Percentiles rank a stretch among this genome's conserved stretches.
phyloP scores from a whole-genome alignment of 1,140 invertebrate species.

The Globodera rostochiensis region DNA sequence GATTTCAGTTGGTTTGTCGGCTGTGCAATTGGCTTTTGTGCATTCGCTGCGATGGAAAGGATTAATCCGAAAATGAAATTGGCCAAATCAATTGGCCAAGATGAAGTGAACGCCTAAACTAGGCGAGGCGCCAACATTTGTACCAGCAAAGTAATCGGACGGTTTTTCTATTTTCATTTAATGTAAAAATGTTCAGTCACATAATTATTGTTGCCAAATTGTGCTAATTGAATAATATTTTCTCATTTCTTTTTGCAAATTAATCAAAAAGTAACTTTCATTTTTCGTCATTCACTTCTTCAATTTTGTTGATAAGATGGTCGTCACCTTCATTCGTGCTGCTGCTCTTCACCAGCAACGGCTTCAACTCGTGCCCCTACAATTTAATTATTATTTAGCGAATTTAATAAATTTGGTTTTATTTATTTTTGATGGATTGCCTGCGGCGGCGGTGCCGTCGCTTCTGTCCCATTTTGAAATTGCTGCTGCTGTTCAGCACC shows the following conservation, averaged over 20 bases:
- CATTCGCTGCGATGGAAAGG: background rate
- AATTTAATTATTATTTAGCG: background rate
- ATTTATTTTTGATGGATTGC: background rate
- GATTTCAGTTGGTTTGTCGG: background rate
- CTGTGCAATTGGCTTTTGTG: background rate
- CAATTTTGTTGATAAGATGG: background rate
- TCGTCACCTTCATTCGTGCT: background rate
- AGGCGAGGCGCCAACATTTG: too few species aligned
- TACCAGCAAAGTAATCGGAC: too few species aligned
- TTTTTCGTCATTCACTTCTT: background rate
- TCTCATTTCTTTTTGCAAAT: too few species aligned
- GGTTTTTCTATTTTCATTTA: too few species aligned
- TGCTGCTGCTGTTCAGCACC: background rate
- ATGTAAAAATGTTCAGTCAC: too few species aligned
- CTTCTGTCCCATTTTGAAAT: background rate
- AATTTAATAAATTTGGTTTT: background rate
- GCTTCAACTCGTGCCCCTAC: background rate
- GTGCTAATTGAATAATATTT: too few species aligned
- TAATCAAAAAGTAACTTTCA: background rate
- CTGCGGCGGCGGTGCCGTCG: background rate
- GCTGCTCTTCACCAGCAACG: background rate
- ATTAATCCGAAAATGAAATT: background rate
- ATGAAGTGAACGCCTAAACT: too few species aligned
- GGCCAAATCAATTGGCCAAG: background rate
- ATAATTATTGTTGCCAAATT: too few species aligned